Conservation (phyloP, 2,888 invertebrate species). For the Euspilapteryx auroguttella region DNA sequence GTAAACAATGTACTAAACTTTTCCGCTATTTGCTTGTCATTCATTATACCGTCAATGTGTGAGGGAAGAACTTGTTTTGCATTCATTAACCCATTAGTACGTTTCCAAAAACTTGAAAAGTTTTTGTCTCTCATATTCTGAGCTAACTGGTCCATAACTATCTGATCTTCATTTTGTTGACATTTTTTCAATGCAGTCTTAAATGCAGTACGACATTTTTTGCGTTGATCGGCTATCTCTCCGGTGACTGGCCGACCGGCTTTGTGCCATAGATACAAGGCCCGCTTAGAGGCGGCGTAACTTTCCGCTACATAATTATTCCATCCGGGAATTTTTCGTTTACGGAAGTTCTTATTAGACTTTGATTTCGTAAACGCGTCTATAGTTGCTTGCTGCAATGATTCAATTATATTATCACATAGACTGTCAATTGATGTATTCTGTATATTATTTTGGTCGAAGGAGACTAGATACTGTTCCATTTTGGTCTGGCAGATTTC, state of each 20-base stretch:
- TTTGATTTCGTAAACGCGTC: background rate
- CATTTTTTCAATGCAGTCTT: conserved; percentile 1
- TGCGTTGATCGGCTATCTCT: conserved; percentile 1
- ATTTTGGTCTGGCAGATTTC: background rate
- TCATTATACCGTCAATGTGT: conserved; percentile 3
- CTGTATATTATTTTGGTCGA: background rate
- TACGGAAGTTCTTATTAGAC: no score
- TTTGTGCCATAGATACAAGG: conserved; percentile 4
- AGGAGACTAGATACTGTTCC: background rate
- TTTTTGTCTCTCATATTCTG: conserved; percentile 1
- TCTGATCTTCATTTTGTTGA: conserved; percentile 4
- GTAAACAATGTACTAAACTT: conserved; percentile 1
- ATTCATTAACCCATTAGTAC: conserved; percentile 1
- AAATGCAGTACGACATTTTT: conserved; percentile 3
- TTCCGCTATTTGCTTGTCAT: background rate
- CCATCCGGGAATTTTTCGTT: conserved; percentile 1
- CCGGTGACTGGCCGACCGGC: conserved; percentile 2
- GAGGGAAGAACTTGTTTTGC: background rate
- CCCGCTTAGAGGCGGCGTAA: conserved; percentile 5
- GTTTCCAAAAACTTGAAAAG: conserved; percentile 2
- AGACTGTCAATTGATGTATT: background rate
- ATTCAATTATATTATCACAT: background rate
- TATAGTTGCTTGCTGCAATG: background rate
- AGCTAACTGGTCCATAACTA: conserved; percentile 4
- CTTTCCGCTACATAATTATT: conserved; percentile 3